Conservation (phyloP, 2,888 invertebrate genomes). For the Ennomos quercinarius region DNA sequence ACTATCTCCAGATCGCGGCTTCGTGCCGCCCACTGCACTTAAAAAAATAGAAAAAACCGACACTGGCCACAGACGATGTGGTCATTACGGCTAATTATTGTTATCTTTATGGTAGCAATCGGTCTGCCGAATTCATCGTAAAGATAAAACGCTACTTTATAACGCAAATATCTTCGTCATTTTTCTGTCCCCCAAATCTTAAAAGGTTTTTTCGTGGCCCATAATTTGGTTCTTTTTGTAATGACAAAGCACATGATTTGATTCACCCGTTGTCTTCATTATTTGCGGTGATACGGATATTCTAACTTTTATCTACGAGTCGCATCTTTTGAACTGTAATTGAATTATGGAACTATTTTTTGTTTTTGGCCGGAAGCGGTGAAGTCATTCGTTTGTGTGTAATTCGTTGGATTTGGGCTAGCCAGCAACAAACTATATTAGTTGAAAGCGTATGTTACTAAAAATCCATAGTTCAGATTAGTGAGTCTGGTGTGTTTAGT, state of each 20-base stretch:
- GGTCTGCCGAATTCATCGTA: constrained; percentile 70
- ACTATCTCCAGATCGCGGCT: constrained; percentile 76
- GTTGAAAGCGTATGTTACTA: constrained; percentile 55
- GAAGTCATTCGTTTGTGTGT: constrained; percentile 42
- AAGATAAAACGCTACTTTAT: constrained; percentile 70
- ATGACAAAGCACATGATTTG: constrained; percentile 69
- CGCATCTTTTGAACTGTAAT: constrained; percentile 58
- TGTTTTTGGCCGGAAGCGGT: constrained; percentile 50
- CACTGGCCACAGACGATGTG: constrained; percentile 66
- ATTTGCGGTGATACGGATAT: constrained; percentile 79
- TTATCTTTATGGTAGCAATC: constrained; percentile 83
- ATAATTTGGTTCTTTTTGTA: constrained; percentile 65
- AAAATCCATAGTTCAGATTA: constrained; percentile 68
- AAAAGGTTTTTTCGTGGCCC: constrained; percentile 53
- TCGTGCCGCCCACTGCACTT: constrained; percentile 76
- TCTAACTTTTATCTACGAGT: constrained; percentile 60
- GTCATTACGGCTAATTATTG: constrained; percentile 83
- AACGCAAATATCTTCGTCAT: constrained; percentile 73
- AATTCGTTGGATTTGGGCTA: constrained; percentile 49
- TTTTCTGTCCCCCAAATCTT: constrained; percentile 60
- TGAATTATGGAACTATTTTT: constrained; percentile 56
- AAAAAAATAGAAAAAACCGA: constrained; percentile 56
- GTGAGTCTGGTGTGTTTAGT: constrained; percentile 63
- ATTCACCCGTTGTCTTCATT: constrained; percentile 71
- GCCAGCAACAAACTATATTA: constrained; percentile 50